A percentile compares a stretch with the other conserved stretches of the same genome.
These are phyloP conservation scores for Heliocidaris tuberculata DNA, from an alignment of 35 echinoderm and acorn worm species.

Conservation along the genomic window DNA sequence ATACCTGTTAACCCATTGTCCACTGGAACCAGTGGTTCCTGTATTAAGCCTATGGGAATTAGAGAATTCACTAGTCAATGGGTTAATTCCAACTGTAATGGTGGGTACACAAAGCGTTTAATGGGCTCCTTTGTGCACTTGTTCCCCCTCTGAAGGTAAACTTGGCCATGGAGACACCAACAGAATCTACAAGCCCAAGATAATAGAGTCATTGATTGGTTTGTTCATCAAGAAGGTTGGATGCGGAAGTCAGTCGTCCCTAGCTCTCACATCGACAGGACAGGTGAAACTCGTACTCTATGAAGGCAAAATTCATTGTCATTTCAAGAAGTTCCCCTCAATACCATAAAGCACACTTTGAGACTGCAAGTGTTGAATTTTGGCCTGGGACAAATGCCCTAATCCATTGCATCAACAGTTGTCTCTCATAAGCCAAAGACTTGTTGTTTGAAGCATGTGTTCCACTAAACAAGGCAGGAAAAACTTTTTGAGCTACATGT, in stretches of 20 bases:
- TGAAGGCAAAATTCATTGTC: too few species aligned
- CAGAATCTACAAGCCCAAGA: constrained; percentile 95
- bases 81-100: neutral
- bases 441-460: too few species aligned
- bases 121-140: neutral
- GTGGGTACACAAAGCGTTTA: neutral
- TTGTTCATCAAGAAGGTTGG: constrained; percentile 89
- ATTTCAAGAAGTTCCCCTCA: neutral
- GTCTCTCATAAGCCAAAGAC: too few species aligned
- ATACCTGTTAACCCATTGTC: too few species aligned
- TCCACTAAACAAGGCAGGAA: too few species aligned
- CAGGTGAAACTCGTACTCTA: constrained; percentile 68
- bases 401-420: too few species aligned
- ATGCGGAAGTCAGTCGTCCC: constrained; percentile 94
- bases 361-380: too few species aligned
- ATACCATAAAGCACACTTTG: neutral
- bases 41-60: too few species aligned
- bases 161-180: constrained; percentile 98
- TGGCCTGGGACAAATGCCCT: too few species aligned
- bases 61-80: too few species aligned
- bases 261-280: constrained; percentile 95
- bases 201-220: constrained; percentile 94
- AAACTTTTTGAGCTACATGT: too few species aligned
- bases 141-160: constrained; percentile 69
- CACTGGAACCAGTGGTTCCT: too few species aligned